Percentiles rank a stretch among this genome's conserved stretches.
phyloP scores from a whole-genome alignment of 2,113 vertebrate species.

The Bucco capensis region DNA sequence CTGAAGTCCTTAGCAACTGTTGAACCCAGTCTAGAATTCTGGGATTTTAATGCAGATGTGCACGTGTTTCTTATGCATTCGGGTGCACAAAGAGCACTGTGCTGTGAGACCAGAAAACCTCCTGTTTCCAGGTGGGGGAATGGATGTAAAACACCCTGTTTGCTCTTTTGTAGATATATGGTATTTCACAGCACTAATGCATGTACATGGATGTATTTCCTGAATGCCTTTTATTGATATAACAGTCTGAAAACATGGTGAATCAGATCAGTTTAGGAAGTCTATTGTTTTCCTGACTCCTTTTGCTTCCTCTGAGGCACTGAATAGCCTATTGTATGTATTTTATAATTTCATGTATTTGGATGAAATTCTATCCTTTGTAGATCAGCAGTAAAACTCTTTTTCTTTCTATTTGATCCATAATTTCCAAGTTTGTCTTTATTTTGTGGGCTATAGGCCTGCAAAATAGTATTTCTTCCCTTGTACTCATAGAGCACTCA shows the following conservation, averaged over 20 bases:
- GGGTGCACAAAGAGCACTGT: background rate
- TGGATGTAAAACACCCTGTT: background rate
- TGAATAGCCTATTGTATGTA: background rate
- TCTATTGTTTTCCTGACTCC: background rate
- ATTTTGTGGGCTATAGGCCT: background rate
- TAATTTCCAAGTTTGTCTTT: background rate
- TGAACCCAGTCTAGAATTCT: background rate
- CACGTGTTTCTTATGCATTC: background rate
- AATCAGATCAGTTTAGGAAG: background rate
- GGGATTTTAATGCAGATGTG: background rate
- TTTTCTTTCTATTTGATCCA: background rate
- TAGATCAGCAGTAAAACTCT: background rate
- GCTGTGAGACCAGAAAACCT: background rate
- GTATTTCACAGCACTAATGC: background rate
- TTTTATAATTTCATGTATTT: background rate
- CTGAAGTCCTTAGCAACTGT: background rate
- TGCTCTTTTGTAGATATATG: background rate
- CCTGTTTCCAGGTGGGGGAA: background rate
- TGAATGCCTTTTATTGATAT: background rate
- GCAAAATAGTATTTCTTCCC: background rate
- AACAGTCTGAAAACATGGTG: background rate
- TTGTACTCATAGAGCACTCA: background rate
- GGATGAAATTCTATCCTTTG: background rate
- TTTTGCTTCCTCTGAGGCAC: background rate
- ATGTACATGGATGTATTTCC: background rate